phyloP scores from a whole-genome alignment of 2,113 vertebrate genomes.

The Spea bombifrons region DNA sequence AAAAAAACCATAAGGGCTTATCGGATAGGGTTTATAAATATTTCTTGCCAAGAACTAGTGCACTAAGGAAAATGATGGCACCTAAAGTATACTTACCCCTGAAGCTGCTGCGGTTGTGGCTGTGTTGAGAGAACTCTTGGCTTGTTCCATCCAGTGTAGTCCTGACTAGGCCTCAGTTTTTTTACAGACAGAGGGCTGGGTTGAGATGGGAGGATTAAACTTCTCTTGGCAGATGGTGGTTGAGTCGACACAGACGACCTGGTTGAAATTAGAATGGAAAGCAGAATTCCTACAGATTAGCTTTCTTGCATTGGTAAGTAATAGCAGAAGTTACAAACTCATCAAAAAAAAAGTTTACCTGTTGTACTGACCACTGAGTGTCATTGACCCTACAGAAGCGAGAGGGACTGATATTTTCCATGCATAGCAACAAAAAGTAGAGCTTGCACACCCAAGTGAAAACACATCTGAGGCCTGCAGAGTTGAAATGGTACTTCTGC shows the following conservation, averaged over 20 bases:
- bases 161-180: slow-evolving; percentile 83
- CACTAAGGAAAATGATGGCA: neutral
- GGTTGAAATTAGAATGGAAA: slow-evolving; percentile 31
- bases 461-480: too few species aligned
- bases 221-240: slow-evolving; percentile 81
- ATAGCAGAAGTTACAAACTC: too few species aligned
- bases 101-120: slow-evolving; percentile 83
- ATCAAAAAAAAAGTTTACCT: too few species aligned
- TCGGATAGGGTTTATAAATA: neutral
- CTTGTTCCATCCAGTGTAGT: slow-evolving; percentile 96
- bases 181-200: slow-evolving; percentile 86
- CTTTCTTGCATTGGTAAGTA: too few species aligned
- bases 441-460: too few species aligned
- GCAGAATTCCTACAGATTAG: neutral
- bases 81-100: slow-evolving; percentile 73
- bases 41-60: neutral
- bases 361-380: too few species aligned
- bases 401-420: too few species aligned
- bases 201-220: slow-evolving; percentile 84
- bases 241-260: slow-evolving; percentile 76
- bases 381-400: too few species aligned
- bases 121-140: slow-evolving; percentile 77
- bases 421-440: too few species aligned
- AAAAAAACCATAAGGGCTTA: neutral
- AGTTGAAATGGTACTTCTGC: too few species aligned